These are phyloP conservation scores for Ifrita kowaldi DNA, from an alignment of 2,113 vertebrate genomes.

Conservation along the genomic window DNA sequence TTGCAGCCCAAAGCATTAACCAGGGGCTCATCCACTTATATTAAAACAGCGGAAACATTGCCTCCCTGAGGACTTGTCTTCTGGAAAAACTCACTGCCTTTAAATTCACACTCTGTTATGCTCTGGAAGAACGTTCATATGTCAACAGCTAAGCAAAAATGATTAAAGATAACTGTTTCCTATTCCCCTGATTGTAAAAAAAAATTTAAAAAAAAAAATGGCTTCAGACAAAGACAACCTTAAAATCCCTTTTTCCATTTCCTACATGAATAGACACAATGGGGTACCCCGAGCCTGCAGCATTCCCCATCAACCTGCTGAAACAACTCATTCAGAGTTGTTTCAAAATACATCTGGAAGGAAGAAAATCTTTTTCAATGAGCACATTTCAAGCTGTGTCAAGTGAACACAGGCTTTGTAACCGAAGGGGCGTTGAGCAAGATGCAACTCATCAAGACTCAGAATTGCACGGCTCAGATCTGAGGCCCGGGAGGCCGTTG, in stretches of 20 bases:
- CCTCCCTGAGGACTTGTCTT: background rate
- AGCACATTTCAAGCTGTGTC: slow-evolving; percentile 49
- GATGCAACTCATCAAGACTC: slow-evolving; percentile 17
- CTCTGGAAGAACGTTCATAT: background rate
- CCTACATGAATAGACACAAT: slow-evolving; percentile 22
- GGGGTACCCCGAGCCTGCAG: background rate
- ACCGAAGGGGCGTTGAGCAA: background rate
- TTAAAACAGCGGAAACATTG: slow-evolving; percentile 15
- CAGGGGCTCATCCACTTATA: background rate
- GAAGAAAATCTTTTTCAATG: slow-evolving; percentile 6
- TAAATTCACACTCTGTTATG: background rate
- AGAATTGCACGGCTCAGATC: slow-evolving; percentile 7
- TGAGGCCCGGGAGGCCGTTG: background rate
- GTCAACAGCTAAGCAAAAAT: slow-evolving; percentile 21
- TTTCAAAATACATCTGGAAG: background rate
- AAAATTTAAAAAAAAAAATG: background rate
- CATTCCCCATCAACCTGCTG: background rate
- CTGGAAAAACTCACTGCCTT: slow-evolving; percentile 6
- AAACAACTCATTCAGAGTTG: background rate
- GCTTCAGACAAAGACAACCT: background rate
- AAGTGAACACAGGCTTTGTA: slow-evolving; percentile 23
- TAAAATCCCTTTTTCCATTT: slow-evolving; percentile 47
- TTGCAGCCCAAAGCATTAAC: slow-evolving; percentile 29
- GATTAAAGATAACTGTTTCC: slow-evolving; percentile 16
- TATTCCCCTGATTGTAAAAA: background rate